These are phyloP conservation scores for Trichacis sp. DNA, from an alignment of 2,888 invertebrate genomes.

Conservation along the genomic window DNA sequence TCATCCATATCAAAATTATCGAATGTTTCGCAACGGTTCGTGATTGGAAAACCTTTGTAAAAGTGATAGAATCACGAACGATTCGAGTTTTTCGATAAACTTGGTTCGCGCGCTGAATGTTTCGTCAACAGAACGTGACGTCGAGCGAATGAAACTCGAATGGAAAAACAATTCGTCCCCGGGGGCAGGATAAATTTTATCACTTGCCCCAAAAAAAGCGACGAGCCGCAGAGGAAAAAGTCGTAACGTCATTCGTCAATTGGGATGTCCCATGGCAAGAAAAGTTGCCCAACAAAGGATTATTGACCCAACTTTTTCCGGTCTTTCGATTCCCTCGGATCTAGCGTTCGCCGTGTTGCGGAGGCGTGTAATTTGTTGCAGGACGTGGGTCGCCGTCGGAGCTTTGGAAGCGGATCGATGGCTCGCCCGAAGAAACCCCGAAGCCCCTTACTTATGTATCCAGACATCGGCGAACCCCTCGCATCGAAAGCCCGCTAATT, in stretches of 20 bases:
- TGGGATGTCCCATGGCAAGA: not conserved
- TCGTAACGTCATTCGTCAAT: not conserved
- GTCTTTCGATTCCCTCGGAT: conserved; percentile 36
- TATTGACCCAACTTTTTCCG: conserved; percentile 28
- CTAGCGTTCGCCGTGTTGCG: conserved; percentile 32
- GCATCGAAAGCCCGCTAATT: too few species aligned
- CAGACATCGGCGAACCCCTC: not conserved
- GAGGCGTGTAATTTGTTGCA: conserved; percentile 33
- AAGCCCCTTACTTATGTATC: conserved; percentile 14
- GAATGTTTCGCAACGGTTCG: too few species aligned
- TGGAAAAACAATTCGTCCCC: not conserved
- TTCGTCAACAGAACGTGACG: not conserved
- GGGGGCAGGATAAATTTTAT: not conserved
- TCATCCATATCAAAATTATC: too few species aligned
- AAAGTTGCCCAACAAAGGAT: conserved; percentile 5
- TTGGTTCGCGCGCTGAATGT: too few species aligned
- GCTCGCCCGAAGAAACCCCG: conserved; percentile 25
- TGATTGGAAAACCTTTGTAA: too few species aligned
- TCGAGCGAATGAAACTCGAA: not conserved
- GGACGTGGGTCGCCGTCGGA: conserved; percentile 34
- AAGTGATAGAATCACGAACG: too few species aligned
- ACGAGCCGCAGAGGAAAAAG: conserved; percentile 13
- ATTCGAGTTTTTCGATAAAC: too few species aligned
- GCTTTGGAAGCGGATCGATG: conserved; percentile 37
- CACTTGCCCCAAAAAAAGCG: conserved; percentile 10